A percentile compares a stretch with the other conserved stretches of the same genome.
These are phyloP conservation scores for Adelosebastes latens DNA, from an alignment of 2,797 vertebrate species.

Conservation along the genomic window DNA sequence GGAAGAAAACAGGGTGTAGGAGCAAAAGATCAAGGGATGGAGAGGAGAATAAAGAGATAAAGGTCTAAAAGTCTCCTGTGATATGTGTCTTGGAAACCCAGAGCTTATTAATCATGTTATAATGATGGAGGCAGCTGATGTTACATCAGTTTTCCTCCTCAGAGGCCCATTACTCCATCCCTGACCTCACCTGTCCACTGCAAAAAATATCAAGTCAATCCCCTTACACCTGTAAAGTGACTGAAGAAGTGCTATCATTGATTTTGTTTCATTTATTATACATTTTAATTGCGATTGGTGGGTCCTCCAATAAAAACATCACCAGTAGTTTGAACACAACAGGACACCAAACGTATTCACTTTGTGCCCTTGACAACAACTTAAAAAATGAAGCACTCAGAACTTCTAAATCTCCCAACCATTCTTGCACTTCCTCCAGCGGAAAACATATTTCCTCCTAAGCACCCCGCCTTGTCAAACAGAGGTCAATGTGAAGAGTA, in stretches of 20 bases:
- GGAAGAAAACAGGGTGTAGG: background rate
- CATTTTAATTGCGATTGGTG: background rate
- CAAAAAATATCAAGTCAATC: slow-evolving; percentile 1
- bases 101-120: slow-evolving; percentile 51
- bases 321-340: background rate
- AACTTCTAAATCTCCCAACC: slow-evolving; percentile 9
- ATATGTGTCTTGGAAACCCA: background rate
- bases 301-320: background rate
- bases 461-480: slow-evolving; percentile 24
- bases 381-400: slow-evolving; percentile 11
- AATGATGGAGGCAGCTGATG: slow-evolving; percentile 39
- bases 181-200: background rate
- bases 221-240: background rate
- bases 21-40: slow-evolving; percentile 22
- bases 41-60: slow-evolving; percentile 2
- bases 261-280: background rate
- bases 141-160: slow-evolving; percentile 12
- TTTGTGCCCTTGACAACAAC: background rate
- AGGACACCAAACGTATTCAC: background rate
- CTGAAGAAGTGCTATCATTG: background rate
- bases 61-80: slow-evolving; percentile 23
- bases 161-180: slow-evolving; percentile 6
- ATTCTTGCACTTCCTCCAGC: background rate
- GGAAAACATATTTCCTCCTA: slow-evolving; percentile 13
- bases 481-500: slow-evolving; percentile 45